Evolutionary conservation across 2,888 invertebrate species (phyloP).

Genomic region (Lepas anatifera): DNA sequence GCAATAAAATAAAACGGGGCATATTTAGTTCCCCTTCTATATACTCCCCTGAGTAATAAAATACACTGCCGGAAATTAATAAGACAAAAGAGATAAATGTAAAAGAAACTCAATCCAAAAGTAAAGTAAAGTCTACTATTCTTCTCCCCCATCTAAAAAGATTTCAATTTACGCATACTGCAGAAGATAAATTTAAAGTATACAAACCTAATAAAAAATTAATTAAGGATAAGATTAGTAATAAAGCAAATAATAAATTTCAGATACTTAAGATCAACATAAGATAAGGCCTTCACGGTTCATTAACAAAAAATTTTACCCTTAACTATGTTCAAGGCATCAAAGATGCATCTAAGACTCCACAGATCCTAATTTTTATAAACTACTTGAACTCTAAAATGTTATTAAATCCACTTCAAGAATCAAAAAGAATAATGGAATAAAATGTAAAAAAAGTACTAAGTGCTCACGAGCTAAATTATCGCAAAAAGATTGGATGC

Average conservation of each 20-base stretch:
- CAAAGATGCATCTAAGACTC: neutral
- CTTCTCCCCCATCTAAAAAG: neutral
- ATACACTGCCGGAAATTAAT: neutral
- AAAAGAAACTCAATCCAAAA: neutral
- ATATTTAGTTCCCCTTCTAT: slow-evolving; percentile 45
- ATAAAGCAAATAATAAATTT: neutral
- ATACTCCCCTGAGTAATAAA: slow-evolving; percentile 34
- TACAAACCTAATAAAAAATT: neutral
- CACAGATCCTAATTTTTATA: neutral
- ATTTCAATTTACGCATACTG: neutral
- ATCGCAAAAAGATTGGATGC: neutral
- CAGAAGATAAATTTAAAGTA: neutral
- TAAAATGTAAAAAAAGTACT: neutral
- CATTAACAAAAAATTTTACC: no score
- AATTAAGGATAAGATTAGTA: neutral
- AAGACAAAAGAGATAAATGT: neutral
- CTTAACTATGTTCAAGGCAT: no score
- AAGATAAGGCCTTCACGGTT: no score
- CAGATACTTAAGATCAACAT: neutral
- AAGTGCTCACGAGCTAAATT: neutral
- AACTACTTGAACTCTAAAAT: neutral
- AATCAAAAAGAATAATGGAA: neutral
- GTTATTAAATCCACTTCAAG: neutral
- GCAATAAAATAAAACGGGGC: slow-evolving; percentile 50
- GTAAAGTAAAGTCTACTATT: neutral